Evolutionary conservation across 2,888 invertebrate species (phyloP).

Genomic region (Drosophila algonquin): DNA sequence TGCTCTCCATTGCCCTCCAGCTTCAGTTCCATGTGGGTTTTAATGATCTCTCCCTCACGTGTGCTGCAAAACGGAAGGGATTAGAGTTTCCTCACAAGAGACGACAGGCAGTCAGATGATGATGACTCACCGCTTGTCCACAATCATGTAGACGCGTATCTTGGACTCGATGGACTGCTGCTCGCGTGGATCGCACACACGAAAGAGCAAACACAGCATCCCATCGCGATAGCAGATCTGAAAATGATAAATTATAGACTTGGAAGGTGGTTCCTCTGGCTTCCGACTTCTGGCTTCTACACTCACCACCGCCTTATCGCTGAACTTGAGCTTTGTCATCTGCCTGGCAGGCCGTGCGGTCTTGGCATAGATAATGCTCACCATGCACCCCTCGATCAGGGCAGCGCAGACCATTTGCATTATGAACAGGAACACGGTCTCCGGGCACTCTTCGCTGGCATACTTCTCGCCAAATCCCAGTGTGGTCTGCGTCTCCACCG

Average conservation of each 20-base stretch:
- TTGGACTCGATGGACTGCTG: constrained; percentile 92
- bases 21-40: constrained; percentile 89
- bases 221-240: constrained; percentile 92
- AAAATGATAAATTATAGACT: not conserved
- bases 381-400: constrained; percentile 85
- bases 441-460: constrained; percentile 93
- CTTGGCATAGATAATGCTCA: constrained; percentile 90
- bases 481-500: constrained; percentile 93
- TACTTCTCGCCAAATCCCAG: constrained; percentile 93
- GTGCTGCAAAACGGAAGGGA: constrained; percentile 65
- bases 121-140: constrained; percentile 78
- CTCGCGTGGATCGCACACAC: constrained; percentile 91
- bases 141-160: constrained; percentile 86
- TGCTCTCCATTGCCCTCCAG: constrained; percentile 87
- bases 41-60: constrained; percentile 89
- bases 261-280: not conserved
- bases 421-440: constrained; percentile 89
- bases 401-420: constrained; percentile 90
- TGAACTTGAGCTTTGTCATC: constrained; percentile 91
- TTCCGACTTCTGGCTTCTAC: no score
- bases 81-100: not conserved
- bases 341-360: constrained; percentile 91
- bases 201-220: constrained; percentile 90
- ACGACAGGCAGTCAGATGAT: no score
- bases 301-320: constrained; percentile 88